Evolutionary conservation across 2,888 invertebrate genomes (phyloP), one percentile per base, ranked within the genome.

Genomic region (Limnephilus rhombicus): DNA sequence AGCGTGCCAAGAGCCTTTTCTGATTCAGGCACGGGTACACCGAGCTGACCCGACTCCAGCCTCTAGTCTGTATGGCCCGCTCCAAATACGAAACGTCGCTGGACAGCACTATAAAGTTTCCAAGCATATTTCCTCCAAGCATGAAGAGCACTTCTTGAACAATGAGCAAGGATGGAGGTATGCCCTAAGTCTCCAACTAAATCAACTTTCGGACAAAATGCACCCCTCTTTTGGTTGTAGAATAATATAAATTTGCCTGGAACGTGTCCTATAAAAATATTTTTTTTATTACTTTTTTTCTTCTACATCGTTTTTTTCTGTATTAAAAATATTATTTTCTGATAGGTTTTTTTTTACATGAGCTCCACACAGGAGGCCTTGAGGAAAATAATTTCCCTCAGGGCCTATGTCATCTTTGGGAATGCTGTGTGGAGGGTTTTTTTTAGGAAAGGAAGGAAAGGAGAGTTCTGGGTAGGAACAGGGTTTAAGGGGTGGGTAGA

Each of bases 41-140:
- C 83, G 37, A 41, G n/a, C 88, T 37, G 34, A 81, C 81, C 45
- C 81, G 89, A 37, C 89, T 29, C 24, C 7, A 9, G 24, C 2
- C 68, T 49, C 13, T 29, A 81, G 7, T 9, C 68, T 49, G 41
- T 29, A 81, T 81, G 89, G 81, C 81, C 41, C 81, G 45, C 41
- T 89, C 89, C 82, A 68, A 81, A 89, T 89, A 80, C 81, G 82
- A 89, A 81, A 86, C 45, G 68, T 18, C 31, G 80, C 88, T 41
- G 68, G 88, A 88, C 88, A 24, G n/a, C 81, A n/a, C 81, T 3
- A 81, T 81, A 89, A 89, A 89, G 80, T 80, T 81, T 89, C 81
- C 29, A 89, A 29, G 80, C 89, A 89, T 89, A 81, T 81, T 89
- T 89, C 81, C 89, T 86, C 29, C 41, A 37, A 83, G 83, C 83